Conservation (phyloP, 2,113 vertebrate species). For the Oncorhynchus keta region DNA sequence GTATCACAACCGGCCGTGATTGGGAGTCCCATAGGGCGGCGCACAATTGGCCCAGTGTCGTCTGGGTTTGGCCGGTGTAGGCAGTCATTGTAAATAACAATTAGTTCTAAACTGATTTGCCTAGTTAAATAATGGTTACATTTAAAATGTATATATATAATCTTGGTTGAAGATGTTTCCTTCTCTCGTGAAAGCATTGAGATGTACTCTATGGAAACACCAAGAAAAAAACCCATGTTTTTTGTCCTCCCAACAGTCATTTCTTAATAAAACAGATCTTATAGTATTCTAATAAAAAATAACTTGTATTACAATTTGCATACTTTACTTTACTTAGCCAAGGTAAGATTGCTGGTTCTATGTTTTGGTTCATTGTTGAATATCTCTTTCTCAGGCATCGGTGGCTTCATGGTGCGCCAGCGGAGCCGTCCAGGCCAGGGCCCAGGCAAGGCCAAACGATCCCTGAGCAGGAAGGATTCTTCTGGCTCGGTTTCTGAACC, state of each 20-base stretch:
- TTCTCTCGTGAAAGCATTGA: constrained; percentile 12
- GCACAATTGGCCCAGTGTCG: no score
- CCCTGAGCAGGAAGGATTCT: constrained; percentile 90
- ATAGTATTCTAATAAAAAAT: not conserved
- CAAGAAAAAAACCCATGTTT: not conserved
- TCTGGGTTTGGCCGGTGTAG: no score
- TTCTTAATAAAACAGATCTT: not conserved
- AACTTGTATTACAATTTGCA: not conserved
- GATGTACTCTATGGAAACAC: constrained; percentile 15
- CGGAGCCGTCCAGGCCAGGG: constrained; percentile 91
- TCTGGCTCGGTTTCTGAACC: constrained; percentile 90
- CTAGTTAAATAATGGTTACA: no score
- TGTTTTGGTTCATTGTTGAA: constrained; percentile 5
- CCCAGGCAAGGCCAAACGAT: constrained; percentile 87
- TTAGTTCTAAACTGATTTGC: no score
- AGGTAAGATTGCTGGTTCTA: no score
- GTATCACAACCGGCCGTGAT: no score
- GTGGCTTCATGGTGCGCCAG: constrained; percentile 98
- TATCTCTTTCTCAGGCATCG: constrained; percentile 80
- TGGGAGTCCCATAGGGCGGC: no score
- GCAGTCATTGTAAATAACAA: no score
- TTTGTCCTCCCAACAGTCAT: not conserved
- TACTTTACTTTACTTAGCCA: not conserved
- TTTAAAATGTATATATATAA: no score
- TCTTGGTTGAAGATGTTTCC: constrained; percentile 6